These are phyloP conservation scores for Geotrypetes seraphini DNA, from an alignment of 2,797 vertebrate genomes.

Conservation along the genomic window DNA sequence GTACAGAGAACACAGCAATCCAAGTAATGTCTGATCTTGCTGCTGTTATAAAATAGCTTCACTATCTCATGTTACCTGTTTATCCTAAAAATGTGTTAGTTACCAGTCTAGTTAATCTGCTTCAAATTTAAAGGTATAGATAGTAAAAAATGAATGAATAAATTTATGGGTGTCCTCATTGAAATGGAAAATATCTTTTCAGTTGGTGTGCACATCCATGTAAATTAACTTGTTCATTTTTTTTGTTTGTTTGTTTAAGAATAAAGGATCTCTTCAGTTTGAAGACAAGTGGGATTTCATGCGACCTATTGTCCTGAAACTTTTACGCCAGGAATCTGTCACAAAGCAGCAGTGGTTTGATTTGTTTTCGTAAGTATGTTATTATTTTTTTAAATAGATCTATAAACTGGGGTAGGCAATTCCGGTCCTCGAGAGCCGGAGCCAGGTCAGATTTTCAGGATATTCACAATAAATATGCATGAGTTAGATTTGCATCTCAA, in stretches of 20 bases:
- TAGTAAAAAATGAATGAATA: background rate
- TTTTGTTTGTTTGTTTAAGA: constrained; percentile 49
- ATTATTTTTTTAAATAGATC: constrained; percentile 3
- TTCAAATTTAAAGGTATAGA: background rate
- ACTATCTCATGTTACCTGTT: no score
- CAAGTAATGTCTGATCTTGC: no score
- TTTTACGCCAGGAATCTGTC: constrained; percentile 93
- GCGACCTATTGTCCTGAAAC: constrained; percentile 93
- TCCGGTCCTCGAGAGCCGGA: no score
- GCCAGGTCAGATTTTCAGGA: no score
- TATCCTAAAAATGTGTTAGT: no score
- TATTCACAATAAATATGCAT: no score
- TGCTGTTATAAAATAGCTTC: no score
- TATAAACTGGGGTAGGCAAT: constrained; percentile 5
- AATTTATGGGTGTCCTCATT: background rate
- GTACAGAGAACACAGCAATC: no score
- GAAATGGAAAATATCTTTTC: background rate
- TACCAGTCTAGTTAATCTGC: background rate
- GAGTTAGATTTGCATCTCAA: no score
- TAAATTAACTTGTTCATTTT: constrained; percentile 18
- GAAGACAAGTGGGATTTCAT: constrained; percentile 98
- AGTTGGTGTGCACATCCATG: constrained; percentile 8
- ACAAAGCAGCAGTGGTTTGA: constrained; percentile 98
- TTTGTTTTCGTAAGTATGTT: constrained; percentile 85
- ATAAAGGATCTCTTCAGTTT: constrained; percentile 98